Evolutionary conservation across 1,140 invertebrate genomes (phyloP).

Genomic region (Periplaneta americana): DNA sequence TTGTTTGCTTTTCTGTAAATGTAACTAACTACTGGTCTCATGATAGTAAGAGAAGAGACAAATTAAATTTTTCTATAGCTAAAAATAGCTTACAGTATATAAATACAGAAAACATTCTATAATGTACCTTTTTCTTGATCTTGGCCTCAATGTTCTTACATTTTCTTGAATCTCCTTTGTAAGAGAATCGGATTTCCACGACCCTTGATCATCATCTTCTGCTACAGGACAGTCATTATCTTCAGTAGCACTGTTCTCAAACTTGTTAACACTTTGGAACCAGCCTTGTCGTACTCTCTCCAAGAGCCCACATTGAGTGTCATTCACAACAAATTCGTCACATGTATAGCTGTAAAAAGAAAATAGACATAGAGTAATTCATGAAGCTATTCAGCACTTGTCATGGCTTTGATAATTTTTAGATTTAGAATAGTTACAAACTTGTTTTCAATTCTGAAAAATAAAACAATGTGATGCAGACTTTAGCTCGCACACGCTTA

Average conservation of each 20-base stretch:
- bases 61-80: too few relatives aligned
- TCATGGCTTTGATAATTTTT: too few relatives aligned
- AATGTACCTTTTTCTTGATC: slow-evolving; percentile 47
- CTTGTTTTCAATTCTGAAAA: not conserved
- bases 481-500: too few relatives aligned
- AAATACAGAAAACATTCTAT: not conserved
- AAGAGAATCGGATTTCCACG: slow-evolving; percentile 16
- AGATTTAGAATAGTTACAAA: not conserved
- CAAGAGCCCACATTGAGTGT: slow-evolving; percentile 54
- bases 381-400: not conserved
- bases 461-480: not conserved
- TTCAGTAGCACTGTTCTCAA: not conserved
- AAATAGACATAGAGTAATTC: not conserved
- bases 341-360: slow-evolving; percentile 62
- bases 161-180: slow-evolving; percentile 37
- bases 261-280: not conserved
- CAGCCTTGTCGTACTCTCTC: slow-evolving; percentile 48
- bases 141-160: slow-evolving; percentile 48
- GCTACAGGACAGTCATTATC: slow-evolving; percentile 23
- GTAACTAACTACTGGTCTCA: too few relatives aligned
- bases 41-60: too few relatives aligned
- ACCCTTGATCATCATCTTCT: slow-evolving; percentile 10
- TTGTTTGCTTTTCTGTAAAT: too few relatives aligned
- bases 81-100: too few relatives aligned
- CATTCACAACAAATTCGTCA: slow-evolving; percentile 76